Percentiles rank a stretch among this genome's conserved stretches.
These are phyloP conservation scores for Lithosia quadra DNA, from an alignment of 2,888 invertebrate species.

Conservation along the genomic window DNA sequence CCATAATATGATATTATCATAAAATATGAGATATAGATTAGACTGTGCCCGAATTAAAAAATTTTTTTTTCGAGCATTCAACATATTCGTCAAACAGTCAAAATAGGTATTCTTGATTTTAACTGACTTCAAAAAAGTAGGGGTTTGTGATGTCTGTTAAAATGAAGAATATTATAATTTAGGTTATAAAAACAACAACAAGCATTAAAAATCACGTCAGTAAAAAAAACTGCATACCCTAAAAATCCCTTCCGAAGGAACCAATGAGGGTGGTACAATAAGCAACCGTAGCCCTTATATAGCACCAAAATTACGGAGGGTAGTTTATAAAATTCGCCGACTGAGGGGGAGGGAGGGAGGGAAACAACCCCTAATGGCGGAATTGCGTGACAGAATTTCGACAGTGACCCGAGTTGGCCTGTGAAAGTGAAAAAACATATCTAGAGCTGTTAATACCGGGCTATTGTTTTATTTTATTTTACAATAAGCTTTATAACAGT, in stretches of 20 bases:
- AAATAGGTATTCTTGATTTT: too few species aligned
- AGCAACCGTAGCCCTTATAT: slow-evolving; percentile 69
- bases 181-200: slow-evolving; percentile 20
- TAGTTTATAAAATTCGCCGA: slow-evolving; percentile 85
- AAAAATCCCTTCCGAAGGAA: slow-evolving; percentile 67
- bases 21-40: too few species aligned
- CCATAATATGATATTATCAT: too few species aligned
- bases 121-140: too few species aligned
- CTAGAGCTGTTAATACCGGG: slow-evolving; percentile 67
- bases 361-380: slow-evolving; percentile 84
- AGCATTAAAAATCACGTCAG: slow-evolving; percentile 59
- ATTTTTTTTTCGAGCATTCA: too few species aligned
- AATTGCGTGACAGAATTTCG: slow-evolving; percentile 87
- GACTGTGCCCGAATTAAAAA: too few species aligned
- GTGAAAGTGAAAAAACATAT: slow-evolving; percentile 85
- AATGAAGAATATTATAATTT: not conserved
- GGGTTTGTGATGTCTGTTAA: not conserved
- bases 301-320: slow-evolving; percentile 77
- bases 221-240: slow-evolving; percentile 70
- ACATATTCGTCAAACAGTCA: too few species aligned
- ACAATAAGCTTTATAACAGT: not conserved
- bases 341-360: slow-evolving; percentile 48
- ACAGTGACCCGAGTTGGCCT: slow-evolving; percentile 83
- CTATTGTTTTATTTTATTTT: slow-evolving; percentile 4
- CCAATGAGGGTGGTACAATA: slow-evolving; percentile 71